phyloP scores from a whole-genome alignment of 2,797 vertebrate genomes.

The Erethizon dorsatum region DNA sequence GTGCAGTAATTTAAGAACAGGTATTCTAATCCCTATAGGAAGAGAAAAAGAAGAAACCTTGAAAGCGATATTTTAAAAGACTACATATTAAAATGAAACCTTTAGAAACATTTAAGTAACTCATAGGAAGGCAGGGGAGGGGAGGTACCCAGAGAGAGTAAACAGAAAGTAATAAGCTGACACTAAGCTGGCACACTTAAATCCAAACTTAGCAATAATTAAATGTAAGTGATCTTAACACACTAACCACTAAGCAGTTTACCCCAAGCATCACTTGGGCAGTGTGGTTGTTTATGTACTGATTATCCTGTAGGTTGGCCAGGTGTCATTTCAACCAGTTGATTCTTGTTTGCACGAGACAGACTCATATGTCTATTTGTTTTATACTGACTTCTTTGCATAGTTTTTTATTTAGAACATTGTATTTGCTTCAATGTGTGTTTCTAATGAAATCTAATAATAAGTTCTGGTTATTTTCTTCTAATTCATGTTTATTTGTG shows the following conservation, averaged over 20 bases:
- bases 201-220: neutral
- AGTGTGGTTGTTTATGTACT: neutral
- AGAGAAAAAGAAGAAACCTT: neutral
- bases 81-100: neutral
- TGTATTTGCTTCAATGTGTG: neutral
- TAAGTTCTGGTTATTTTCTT: neutral
- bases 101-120: neutral
- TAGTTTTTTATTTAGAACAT: neutral
- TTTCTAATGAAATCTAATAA: neutral
- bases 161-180: neutral
- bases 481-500: neutral
- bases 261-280: neutral
- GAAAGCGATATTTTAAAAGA: neutral
- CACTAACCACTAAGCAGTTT: neutral
- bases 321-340: neutral
- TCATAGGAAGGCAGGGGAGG: neutral
- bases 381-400: neutral
- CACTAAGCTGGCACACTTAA: neutral
- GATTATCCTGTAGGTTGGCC: neutral
- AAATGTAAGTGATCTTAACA: neutral
- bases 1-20: neutral
- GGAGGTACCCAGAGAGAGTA: neutral
- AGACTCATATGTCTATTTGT: neutral
- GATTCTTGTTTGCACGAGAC: neutral
- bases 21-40: neutral